These are phyloP conservation scores for Oxystoma pomonae DNA, from an alignment of 2,888 invertebrate genomes.

Conservation along the genomic window DNA sequence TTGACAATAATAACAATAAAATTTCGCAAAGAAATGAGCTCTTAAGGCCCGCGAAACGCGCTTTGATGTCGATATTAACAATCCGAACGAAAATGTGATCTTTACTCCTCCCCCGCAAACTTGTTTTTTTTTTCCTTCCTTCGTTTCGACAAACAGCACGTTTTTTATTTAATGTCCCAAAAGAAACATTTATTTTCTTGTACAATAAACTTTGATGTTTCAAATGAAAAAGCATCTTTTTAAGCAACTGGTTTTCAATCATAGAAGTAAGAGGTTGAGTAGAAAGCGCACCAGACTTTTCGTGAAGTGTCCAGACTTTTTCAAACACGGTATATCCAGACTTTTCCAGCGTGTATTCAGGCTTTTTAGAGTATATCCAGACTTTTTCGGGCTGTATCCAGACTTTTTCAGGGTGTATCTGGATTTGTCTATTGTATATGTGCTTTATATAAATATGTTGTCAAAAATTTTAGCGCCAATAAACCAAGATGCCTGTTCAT, in stretches of 20 bases:
- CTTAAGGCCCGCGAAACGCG: slow-evolving; percentile 32
- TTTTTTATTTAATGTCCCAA: slow-evolving; percentile 25
- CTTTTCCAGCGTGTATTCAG: too few relatives aligned
- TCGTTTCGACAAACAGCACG: slow-evolving; percentile 17
- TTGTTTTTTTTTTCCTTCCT: neutral
- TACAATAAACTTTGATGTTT: slow-evolving; percentile 12
- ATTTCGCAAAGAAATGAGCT: slow-evolving; percentile 45
- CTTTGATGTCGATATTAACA: slow-evolving; percentile 48
- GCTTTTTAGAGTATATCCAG: too few relatives aligned
- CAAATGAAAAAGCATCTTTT: neutral
- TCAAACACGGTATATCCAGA: too few relatives aligned
- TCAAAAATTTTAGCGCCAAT: too few relatives aligned
- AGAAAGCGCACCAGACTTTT: too few relatives aligned
- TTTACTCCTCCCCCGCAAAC: slow-evolving; percentile 16
- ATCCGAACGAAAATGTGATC: slow-evolving; percentile 39
- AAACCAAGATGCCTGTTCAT: too few relatives aligned
- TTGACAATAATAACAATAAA: slow-evolving; percentile 50
- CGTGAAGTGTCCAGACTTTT: too few relatives aligned
- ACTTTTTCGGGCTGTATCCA: too few relatives aligned
- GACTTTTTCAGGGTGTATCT: too few relatives aligned
- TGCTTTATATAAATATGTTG: too few relatives aligned
- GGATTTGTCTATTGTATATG: too few relatives aligned
- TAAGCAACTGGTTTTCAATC: neutral
- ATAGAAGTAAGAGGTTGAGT: too few relatives aligned
- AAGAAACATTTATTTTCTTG: slow-evolving; percentile 22